A percentile compares a stretch with the other conserved stretches of the same genome.
These are phyloP conservation scores for Peromyscus eremicus DNA, from an alignment of 2,797 vertebrate genomes.

Conservation along the genomic window DNA sequence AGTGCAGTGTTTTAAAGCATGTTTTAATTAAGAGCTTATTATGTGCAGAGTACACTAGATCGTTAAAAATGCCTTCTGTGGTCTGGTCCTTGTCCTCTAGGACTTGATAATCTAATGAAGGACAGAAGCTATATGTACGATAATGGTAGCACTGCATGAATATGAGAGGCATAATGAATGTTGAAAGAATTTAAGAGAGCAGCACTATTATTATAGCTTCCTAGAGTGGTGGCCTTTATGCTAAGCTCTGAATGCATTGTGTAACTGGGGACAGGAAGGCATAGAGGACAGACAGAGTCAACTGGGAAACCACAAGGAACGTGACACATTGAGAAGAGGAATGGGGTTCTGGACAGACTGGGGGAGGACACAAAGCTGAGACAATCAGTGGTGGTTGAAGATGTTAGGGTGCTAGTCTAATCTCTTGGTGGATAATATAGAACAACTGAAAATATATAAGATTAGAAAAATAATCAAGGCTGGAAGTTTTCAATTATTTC, in stretches of 20 bases:
- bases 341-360: no score
- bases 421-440: background rate
- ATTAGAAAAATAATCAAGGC: background rate
- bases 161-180: slow-evolving; percentile 9
- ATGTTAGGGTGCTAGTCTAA: background rate
- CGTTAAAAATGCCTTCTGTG: slow-evolving; percentile 49
- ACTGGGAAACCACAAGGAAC: no score
- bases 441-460: background rate
- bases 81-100: background rate
- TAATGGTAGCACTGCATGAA: background rate
- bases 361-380: no score
- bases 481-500: background rate
- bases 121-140: background rate
- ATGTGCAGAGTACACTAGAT: background rate
- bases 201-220: background rate
- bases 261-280: background rate
- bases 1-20: slow-evolving; percentile 31
- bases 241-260: background rate
- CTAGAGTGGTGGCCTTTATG: background rate
- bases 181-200: slow-evolving; percentile 51
- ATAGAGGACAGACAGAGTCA: background rate
- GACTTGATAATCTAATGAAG: slow-evolving; percentile 43
- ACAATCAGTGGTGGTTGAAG: background rate
- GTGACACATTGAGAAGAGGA: background rate
- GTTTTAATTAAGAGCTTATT: slow-evolving; percentile 42